phyloP scores from a whole-genome alignment of 2,888 invertebrate species.

The Axea sp. region DNA sequence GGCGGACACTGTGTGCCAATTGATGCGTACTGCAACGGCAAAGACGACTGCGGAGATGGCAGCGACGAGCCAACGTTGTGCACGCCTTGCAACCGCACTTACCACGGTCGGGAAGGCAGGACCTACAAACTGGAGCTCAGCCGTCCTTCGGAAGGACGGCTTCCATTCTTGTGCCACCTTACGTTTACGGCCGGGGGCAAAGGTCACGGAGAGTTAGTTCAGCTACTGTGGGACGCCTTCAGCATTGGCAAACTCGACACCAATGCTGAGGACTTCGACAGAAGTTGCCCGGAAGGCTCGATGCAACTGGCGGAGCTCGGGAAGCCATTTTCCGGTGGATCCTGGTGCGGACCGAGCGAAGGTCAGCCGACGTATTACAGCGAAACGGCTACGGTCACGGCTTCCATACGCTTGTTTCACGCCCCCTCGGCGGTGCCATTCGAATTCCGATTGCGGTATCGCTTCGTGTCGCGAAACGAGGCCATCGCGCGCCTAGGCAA shows the following conservation, averaged over 20 bases:
- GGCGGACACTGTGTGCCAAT: slow-evolving; percentile 88
- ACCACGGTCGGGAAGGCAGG: slow-evolving; percentile 91
- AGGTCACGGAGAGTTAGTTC: slow-evolving; percentile 92
- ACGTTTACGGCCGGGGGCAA: slow-evolving; percentile 95
- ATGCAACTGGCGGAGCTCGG: slow-evolving; percentile 93
- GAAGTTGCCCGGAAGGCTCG: slow-evolving; percentile 93
- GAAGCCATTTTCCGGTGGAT: slow-evolving; percentile 92
- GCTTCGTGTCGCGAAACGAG: slow-evolving; percentile 89
- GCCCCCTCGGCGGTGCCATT: slow-evolving; percentile 87
- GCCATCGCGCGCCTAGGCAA: slow-evolving; percentile 90
- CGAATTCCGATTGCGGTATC: slow-evolving; percentile 88
- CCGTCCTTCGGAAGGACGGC: slow-evolving; percentile 86
- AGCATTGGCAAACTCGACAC: slow-evolving; percentile 91
- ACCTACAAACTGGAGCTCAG: slow-evolving; percentile 86
- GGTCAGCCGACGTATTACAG: slow-evolving; percentile 92
- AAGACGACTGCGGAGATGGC: slow-evolving; percentile 90
- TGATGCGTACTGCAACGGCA: slow-evolving; percentile 92
- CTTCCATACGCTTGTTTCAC: slow-evolving; percentile 89
- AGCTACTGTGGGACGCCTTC: slow-evolving; percentile 93
- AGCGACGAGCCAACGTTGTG: slow-evolving; percentile 92
- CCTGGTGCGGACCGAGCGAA: slow-evolving; percentile 92
- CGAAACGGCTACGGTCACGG: slow-evolving; percentile 93
- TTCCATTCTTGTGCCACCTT: slow-evolving; percentile 93
- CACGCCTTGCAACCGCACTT: slow-evolving; percentile 92
- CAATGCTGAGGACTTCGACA: slow-evolving; percentile 82